Conservation (phyloP, 2,113 vertebrate species). For the Mesocricetus auratus region DNA sequence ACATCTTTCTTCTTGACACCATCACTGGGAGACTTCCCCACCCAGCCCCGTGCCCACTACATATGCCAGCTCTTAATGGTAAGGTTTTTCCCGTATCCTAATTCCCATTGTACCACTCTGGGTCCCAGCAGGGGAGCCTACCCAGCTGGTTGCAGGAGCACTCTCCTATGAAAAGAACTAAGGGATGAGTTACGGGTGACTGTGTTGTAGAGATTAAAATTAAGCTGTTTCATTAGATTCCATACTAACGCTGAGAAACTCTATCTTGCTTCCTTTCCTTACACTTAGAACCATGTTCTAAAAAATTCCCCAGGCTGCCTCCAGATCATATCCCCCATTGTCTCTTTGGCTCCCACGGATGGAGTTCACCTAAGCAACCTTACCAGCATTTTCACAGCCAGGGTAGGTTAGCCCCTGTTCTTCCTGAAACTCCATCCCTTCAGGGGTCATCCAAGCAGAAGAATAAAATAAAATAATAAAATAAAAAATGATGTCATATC, state of each 20-base stretch:
- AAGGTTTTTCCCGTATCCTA: neutral
- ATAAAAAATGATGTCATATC: neutral
- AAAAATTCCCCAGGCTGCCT: neutral
- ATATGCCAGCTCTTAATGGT: no score
- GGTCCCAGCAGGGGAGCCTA: neutral
- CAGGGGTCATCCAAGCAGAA: no score
- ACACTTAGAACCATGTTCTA: neutral
- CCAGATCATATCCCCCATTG: neutral
- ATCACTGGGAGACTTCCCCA: neutral
- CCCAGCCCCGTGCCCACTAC: no score
- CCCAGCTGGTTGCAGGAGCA: rapidly evolving
- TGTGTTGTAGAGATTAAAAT: neutral
- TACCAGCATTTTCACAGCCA: no score
- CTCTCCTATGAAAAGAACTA: neutral
- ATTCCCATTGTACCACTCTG: rapidly evolving
- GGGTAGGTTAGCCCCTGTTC: neutral
- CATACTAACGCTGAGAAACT: neutral
- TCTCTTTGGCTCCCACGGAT: neutral
- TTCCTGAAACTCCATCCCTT: neutral
- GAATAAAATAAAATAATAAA: neutral
- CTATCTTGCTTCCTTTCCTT: rapidly evolving
- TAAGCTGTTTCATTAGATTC: neutral
- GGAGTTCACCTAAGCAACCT: neutral
- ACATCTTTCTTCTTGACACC: neutral
- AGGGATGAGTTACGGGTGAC: rapidly evolving